Base-by-base conservation (phyloP, 2,113 vertebrate genomes). In the Chloropsis hardwickii region DNA sequence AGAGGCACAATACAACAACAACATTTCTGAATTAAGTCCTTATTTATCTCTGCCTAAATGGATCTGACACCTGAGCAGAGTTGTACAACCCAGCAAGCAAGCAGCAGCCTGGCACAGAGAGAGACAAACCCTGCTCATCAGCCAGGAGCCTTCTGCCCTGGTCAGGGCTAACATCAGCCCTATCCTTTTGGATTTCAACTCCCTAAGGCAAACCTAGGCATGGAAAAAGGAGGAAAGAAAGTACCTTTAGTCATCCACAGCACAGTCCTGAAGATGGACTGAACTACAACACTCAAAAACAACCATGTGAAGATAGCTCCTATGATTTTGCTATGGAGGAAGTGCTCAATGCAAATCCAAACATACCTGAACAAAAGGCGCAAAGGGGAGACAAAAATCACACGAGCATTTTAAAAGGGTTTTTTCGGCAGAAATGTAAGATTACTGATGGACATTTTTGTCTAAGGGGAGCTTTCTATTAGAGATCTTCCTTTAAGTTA, bases 321-420 rank as follows among this genome's bases (percentile, higher is more conserved):
- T 10, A 2, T 0, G 0, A 16, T 31, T 64, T 37, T 11, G 13
- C 66, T 20, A 1, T 0, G 28, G n/a, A 65, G 22, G 13, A 91
- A 40, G 12, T 19, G n/a, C 31, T 50, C 53, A 28, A 6, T 1
- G 7, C n/a, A 35, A 91, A 64, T 12, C 17, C 58, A 33, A 60
- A 60, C 2, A 9, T 1, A 42, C 50, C 33, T 8, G 21, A 31
- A 31, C 35, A 29, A 19, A 44, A 74, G 39, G 28, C 42, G 47
- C 9, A 31, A 4, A 33, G 28, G 23, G 1, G 11, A 35, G 27
- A 62, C 23, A 47, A 74, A 71, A 81, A 58, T 7, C 9, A 58
- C 11, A 13, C 0, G 2, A 69, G 21, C 24, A 15, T 37, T 86
- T 64, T 17, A 4, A 35, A 81, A n/a, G 14, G 4, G 17, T 3